Conservation (phyloP, 1,140 invertebrate species). For the Kradibia gibbosae region DNA sequence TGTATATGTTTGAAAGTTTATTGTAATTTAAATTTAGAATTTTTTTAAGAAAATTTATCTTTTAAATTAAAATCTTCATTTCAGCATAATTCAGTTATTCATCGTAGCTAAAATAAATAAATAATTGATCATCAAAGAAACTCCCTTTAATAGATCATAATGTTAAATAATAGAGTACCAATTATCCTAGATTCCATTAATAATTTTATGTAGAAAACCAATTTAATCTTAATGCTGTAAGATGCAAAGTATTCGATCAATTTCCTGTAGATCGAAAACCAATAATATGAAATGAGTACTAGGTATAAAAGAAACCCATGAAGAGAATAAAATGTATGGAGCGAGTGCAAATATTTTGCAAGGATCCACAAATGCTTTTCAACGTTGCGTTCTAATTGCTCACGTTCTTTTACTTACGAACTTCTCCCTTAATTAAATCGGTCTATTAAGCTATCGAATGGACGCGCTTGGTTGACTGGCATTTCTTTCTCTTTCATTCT, state of each 20-base stretch:
- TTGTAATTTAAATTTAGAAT: too few species aligned
- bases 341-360: constrained; percentile 20
- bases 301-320: not conserved
- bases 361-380: constrained; percentile 51
- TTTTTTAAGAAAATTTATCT: too few species aligned
- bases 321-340: constrained; percentile 1
- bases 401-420: constrained; percentile 52
- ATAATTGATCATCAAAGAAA: too few species aligned
- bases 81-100: too few species aligned
- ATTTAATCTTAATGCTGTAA: constrained; percentile 1
- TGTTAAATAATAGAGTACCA: too few species aligned
- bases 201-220: too few species aligned
- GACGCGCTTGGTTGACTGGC: constrained; percentile 54
- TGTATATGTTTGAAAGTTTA: too few species aligned
- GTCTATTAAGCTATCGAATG: constrained; percentile 62
- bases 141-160: too few species aligned
- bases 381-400: constrained; percentile 56
- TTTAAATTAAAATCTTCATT: too few species aligned
- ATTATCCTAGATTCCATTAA: too few species aligned
- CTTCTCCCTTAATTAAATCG: constrained; percentile 64
- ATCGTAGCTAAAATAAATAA: too few species aligned
- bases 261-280: constrained; percentile 47
- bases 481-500: constrained; percentile 27
- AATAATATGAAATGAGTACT: constrained; percentile 32
- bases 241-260: constrained; percentile 36